A percentile compares a stretch with the other conserved stretches of the same genome.
phyloP scores from a whole-genome alignment of 2,888 invertebrate genomes.

The Cryptus viduatorius region DNA sequence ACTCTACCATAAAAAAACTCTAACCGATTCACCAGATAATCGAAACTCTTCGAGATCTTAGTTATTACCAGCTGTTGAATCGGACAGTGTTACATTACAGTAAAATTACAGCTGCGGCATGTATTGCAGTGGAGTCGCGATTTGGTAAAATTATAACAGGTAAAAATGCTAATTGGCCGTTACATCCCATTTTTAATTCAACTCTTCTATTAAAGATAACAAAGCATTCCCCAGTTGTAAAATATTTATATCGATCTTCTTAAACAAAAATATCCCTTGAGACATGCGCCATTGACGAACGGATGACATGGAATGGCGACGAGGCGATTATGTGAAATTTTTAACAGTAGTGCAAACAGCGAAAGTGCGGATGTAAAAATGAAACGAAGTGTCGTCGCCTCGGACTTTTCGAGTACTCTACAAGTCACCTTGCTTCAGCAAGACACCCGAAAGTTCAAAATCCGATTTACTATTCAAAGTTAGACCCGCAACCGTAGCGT shows the following conservation, averaged over 20 bases:
- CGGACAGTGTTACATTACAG: no score
- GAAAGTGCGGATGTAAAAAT: slow-evolving; percentile 38
- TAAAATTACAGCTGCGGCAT: no score
- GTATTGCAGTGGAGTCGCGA: no score
- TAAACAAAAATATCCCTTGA: slow-evolving; percentile 38
- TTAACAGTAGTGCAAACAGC: slow-evolving; percentile 42
- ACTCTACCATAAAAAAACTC: neutral
- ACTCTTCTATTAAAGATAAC: slow-evolving; percentile 12
- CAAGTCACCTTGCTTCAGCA: slow-evolving; percentile 68
- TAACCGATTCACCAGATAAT: no score
- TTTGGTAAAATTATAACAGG: no score
- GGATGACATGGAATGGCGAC: slow-evolving; percentile 67
- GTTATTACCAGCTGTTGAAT: no score
- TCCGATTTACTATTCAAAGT: slow-evolving; percentile 74
- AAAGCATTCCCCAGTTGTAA: slow-evolving; percentile 38
- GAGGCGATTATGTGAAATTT: slow-evolving; percentile 61
- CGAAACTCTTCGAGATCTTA: no score
- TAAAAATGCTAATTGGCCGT: neutral
- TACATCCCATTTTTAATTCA: neutral
- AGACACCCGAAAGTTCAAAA: slow-evolving; percentile 67
- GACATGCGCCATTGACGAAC: slow-evolving; percentile 67
- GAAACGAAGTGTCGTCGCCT: slow-evolving; percentile 41
- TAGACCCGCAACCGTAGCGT: slow-evolving; percentile 78
- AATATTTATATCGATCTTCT: slow-evolving; percentile 43
- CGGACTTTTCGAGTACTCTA: slow-evolving; percentile 57